These are phyloP conservation scores for Agrilus planipennis DNA, from an alignment of 1,140 invertebrate species.

Conservation along the genomic window DNA sequence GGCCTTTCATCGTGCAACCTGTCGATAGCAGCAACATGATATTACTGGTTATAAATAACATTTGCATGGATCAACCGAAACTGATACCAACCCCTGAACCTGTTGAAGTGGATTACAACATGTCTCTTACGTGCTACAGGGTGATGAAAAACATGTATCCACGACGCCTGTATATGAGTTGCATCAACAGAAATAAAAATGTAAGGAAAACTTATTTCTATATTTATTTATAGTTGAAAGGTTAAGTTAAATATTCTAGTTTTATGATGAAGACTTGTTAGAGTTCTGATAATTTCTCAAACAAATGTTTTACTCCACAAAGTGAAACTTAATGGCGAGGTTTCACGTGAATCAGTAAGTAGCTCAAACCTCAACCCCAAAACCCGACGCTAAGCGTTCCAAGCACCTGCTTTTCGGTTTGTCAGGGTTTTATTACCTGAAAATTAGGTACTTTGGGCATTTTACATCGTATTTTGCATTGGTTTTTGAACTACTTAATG, in stretches of 20 bases:
- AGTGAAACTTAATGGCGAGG: background rate
- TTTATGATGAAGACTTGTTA: background rate
- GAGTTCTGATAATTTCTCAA: background rate
- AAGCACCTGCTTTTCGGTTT: no score
- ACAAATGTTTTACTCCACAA: background rate
- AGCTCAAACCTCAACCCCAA: no score
- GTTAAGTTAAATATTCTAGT: background rate
- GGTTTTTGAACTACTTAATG: no score
- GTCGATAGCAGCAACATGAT: constrained; percentile 76
- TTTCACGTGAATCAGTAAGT: no score
- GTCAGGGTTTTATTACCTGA: no score
- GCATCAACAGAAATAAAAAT: constrained; percentile 29
- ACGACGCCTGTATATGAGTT: constrained; percentile 30
- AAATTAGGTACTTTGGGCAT: no score
- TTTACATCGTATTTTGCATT: no score
- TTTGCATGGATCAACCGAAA: constrained; percentile 38
- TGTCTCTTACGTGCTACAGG: constrained; percentile 31
- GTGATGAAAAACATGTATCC: constrained; percentile 25
- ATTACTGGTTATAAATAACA: constrained; percentile 63
- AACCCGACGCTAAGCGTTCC: no score
- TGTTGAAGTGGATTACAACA: constrained; percentile 27
- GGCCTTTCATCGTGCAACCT: constrained; percentile 70
- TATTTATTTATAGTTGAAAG: constrained; percentile 2
- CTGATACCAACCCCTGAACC: constrained; percentile 20
- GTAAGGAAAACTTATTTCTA: constrained; percentile 21